Conservation (phyloP, 2,113 vertebrate genomes). For the Phaethornis superciliosus region DNA sequence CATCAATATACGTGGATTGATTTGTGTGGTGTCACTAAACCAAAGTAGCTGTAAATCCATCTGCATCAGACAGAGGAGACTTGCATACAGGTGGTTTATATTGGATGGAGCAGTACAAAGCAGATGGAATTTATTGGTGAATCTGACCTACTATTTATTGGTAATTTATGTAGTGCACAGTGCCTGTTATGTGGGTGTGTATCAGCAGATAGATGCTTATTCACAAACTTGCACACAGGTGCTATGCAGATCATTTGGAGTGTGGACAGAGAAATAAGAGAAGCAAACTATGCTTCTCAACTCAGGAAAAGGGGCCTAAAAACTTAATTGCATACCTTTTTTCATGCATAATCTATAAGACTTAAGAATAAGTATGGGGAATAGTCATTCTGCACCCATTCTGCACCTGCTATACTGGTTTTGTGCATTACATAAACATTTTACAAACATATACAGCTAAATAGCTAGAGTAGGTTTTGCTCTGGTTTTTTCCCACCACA, state of each 20-base stretch:
- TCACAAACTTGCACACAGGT: neutral
- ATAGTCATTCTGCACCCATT: neutral
- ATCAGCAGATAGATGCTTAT: neutral
- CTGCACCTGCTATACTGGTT: neutral
- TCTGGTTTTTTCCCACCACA: neutral
- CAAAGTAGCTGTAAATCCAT: constrained; percentile 25
- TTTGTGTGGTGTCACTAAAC: neutral
- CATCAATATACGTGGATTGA: neutral
- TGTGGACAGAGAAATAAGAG: neutral
- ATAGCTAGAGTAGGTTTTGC: neutral
- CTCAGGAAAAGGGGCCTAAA: neutral
- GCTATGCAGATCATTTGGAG: neutral
- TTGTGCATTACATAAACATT: neutral
- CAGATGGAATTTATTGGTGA: constrained; percentile 37
- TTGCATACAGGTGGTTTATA: constrained; percentile 13
- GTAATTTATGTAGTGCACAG: constrained; percentile 36
- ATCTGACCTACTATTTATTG: constrained; percentile 16
- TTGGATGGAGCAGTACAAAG: constrained; percentile 1
- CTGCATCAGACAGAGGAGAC: neutral
- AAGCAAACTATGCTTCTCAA: neutral
- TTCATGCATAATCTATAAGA: neutral
- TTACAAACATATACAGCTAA: neutral
- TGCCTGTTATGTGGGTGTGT: neutral
- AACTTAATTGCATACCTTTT: neutral
- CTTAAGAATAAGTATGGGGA: neutral